Conservation (phyloP, 2,888 invertebrate species). For the Fragum whitleyi region DNA sequence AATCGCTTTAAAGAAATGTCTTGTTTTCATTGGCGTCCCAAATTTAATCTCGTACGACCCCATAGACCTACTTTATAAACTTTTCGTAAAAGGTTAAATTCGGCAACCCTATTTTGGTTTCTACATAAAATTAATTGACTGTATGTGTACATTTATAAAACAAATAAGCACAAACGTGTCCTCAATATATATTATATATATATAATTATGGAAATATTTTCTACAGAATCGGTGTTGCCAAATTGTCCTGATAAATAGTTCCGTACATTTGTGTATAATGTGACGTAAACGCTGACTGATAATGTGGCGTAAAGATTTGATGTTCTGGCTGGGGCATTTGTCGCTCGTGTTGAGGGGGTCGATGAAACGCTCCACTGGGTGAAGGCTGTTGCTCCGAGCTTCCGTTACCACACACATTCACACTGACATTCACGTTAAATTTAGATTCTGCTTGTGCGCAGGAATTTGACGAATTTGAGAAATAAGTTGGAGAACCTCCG, state of each 20-base stretch:
- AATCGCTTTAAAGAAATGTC: too few species aligned
- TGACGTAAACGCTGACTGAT: conserved; percentile 18
- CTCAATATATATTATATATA: too few species aligned
- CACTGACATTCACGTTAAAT: conserved; percentile 51
- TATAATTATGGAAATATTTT: too few species aligned
- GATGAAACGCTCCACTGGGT: neutral
- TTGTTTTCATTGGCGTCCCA: too few species aligned
- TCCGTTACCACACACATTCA: conserved; percentile 43
- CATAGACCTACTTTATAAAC: too few species aligned
- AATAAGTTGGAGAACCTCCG: neutral
- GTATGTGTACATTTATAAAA: too few species aligned
- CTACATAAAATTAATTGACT: too few species aligned
- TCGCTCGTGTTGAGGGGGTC: neutral
- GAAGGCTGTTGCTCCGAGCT: conserved; percentile 3
- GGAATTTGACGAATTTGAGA: conserved; percentile 13
- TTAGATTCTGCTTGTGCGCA: conserved; percentile 33
- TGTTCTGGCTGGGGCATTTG: conserved; percentile 12
- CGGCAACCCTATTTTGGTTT: too few species aligned
- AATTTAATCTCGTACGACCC: too few species aligned
- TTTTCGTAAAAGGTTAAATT: too few species aligned
- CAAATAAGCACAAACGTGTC: too few species aligned
- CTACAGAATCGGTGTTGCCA: neutral
- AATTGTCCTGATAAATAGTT: neutral
- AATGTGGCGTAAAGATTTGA: neutral
- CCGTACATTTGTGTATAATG: conserved; percentile 23